Base-by-base conservation (phyloP, 2,113 vertebrate genomes). In the Pontoporia blainvillei region DNA sequence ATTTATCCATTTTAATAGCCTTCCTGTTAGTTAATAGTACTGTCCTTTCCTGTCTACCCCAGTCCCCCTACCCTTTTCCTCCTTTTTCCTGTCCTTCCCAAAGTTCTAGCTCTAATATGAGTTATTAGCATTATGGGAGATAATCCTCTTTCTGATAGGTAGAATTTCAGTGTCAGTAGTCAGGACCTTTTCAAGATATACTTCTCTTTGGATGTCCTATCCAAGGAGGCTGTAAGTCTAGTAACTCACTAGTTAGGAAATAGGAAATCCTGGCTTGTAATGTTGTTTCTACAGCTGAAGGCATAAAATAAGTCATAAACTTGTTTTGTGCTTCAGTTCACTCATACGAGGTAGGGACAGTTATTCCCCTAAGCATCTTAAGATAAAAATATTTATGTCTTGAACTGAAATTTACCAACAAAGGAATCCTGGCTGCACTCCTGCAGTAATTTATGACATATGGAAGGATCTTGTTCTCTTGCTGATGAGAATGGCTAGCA, bases 241-340 rank as follows among this genome's bases (percentile, higher is more conserved):
- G 12, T 49, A 62, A 93, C 36, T 54, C n/a, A 66, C 76, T 84
- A 83, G 17, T 76, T 86, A 95, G 79, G 69, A 25, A 82, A 44
- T 67, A 93, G 85, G 61, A 76, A 89, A 64, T 94, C 17, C 15
- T 79, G 78, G 46, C 54, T 91, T 88, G 10, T 36, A n/a, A n/a
- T 69, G 54, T 29, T 85, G 2, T 95, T 90, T 93, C 36, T 95
- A 20, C 1, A 95, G 64, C 61, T 66, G 17, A 94, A 89, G 49
- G 49, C 73, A 25, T 86, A 57, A 79, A 78, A 82, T 78, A 73
- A 91, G 41, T 96, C 31, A 64, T 75, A 87, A 90, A 87, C 39
- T 25, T 84, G 41, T 92, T 94, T 66, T 94, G 46, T 97, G 91
- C 85, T 95, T 96, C 90, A 95, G 7, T 49, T 94, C 49, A 90